phyloP scores from a whole-genome alignment of 2,113 vertebrate species.

The Leptosomus discolor region DNA sequence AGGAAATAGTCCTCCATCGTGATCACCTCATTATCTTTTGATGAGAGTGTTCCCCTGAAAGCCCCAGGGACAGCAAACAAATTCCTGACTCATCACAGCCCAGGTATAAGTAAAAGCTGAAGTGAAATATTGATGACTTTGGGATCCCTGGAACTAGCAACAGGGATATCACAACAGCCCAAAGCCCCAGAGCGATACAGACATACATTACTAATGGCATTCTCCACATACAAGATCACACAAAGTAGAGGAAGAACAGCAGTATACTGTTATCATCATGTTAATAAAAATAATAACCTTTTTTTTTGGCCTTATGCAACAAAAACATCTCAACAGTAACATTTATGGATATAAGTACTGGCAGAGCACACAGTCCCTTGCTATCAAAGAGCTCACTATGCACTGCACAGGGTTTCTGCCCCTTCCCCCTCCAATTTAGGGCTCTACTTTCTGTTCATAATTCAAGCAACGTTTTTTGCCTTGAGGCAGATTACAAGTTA shows the following conservation, averaged over 20 bases:
- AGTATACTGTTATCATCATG: rapidly evolving
- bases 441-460: background rate
- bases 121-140: background rate
- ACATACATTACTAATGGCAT: rapidly evolving
- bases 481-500: background rate
- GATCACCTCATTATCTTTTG: background rate
- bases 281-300: rapidly evolving
- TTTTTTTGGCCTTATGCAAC: too few relatives aligned
- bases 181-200: background rate
- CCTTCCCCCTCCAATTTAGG: background rate
- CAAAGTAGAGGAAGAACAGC: background rate
- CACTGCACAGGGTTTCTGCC: background rate
- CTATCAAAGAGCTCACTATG: rapidly evolving
- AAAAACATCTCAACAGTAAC: background rate
- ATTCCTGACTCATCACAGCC: background rate
- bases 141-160: background rate
- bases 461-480: background rate
- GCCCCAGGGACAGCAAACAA: background rate
- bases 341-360: rapidly evolving
- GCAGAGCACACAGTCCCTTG: rapidly evolving
- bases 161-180: background rate
- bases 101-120: background rate
- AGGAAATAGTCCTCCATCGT: rapidly evolving
- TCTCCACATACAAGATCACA: background rate
- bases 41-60: background rate